Percentiles rank a stretch among this genome's conserved stretches.
phyloP scores from a whole-genome alignment of 2,797 vertebrate genomes.

The Crocodylus rhombifer region DNA sequence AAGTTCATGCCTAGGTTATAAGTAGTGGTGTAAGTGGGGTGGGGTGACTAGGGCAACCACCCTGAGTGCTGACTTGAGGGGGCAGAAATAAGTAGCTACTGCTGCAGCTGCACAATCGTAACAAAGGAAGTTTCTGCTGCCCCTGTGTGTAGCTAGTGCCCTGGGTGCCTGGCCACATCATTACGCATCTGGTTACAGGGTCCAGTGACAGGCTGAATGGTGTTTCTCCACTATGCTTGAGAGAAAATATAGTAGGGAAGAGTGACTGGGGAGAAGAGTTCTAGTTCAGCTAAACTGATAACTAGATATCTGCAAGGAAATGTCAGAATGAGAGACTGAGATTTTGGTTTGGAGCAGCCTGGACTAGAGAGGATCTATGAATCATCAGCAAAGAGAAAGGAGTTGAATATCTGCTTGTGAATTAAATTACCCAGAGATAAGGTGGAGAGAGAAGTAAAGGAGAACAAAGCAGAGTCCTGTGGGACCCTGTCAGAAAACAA shows the following conservation, averaged over 20 bases:
- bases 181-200: too few species aligned
- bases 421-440: background rate
- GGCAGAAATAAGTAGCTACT: too few species aligned
- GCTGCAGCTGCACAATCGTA: too few species aligned
- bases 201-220: background rate
- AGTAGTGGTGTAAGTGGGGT: too few species aligned
- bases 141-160: too few species aligned
- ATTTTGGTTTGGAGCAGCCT: background rate
- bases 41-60: too few species aligned
- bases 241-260: background rate
- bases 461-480: background rate
- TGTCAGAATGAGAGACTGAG: background rate
- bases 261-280: background rate
- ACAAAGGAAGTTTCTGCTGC: too few species aligned
- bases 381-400: background rate
- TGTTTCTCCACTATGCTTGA: rapidly evolving
- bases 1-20: too few species aligned
- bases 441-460: background rate
- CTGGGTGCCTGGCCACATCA: too few species aligned
- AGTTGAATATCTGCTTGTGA: background rate
- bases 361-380: background rate
- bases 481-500: background rate
- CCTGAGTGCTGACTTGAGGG: too few species aligned
- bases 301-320: rapidly evolving
- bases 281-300: background rate